These are phyloP conservation scores for Liparis tanakae DNA, from an alignment of 2,797 vertebrate genomes.

Conservation along the genomic window DNA sequence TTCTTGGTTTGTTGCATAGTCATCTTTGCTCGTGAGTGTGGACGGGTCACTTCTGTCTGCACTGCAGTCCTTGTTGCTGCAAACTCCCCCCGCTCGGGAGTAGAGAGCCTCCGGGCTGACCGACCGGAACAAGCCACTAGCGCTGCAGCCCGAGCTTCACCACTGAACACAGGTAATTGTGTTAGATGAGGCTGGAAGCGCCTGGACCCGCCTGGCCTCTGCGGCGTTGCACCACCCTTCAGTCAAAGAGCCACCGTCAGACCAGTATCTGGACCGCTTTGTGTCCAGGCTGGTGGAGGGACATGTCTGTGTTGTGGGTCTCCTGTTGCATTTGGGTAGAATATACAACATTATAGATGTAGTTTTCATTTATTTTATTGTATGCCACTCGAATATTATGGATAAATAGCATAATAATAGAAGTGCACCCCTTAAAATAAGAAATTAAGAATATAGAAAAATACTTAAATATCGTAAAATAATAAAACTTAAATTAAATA, in stretches of 20 bases:
- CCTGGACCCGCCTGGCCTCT: not conserved
- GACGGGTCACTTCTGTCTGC: slow-evolving; percentile 2
- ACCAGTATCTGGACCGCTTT: not conserved
- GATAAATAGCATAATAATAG: not conserved
- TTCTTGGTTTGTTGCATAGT: not conserved
- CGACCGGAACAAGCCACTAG: slow-evolving; percentile 10
- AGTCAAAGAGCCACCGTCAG: not conserved
- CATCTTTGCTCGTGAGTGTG: not conserved
- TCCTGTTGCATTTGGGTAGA: not conserved
- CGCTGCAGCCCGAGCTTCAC: slow-evolving; percentile 24
- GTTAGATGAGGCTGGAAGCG: slow-evolving; percentile 34
- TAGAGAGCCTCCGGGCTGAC: not conserved
- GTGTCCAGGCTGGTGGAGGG: not conserved
- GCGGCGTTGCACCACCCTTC: not conserved
- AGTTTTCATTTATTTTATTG: not conserved
- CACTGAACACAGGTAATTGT: slow-evolving; percentile 11
- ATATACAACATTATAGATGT: not conserved
- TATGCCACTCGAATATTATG: not conserved
- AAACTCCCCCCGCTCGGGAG: slow-evolving; percentile 4
- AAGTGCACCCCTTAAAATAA: not conserved
- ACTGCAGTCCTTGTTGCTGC: slow-evolving; percentile 21
- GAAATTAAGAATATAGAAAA: not conserved
- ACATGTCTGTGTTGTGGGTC: not conserved
- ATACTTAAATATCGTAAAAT: too few species aligned
- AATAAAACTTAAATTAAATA: too few species aligned